phyloP scores from a whole-genome alignment of 2,113 vertebrate genomes.

The Chunga burmeisteri region DNA sequence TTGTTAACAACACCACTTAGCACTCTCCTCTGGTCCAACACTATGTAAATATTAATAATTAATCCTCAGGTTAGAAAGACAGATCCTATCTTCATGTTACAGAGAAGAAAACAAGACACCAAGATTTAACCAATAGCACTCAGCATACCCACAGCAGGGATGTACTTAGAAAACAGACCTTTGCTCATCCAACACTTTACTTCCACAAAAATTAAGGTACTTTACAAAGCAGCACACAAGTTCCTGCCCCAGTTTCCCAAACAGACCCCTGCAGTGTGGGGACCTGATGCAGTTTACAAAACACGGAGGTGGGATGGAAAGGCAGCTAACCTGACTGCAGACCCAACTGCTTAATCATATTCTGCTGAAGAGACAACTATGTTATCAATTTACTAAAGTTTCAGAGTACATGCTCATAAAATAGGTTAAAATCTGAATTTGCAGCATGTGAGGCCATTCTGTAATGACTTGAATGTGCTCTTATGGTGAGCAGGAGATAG shows the following conservation, averaged over 20 bases:
- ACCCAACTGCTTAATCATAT: not conserved
- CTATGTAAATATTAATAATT: slow-evolving; percentile 37
- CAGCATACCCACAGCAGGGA: not conserved
- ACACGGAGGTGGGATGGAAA: accelerated
- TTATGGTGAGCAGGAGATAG: accelerated
- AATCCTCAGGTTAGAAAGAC: slow-evolving; percentile 20
- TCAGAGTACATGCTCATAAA: not conserved
- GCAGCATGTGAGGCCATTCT: not conserved
- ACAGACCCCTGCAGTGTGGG: not conserved
- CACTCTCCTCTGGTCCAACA: not conserved
- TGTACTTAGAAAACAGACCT: not conserved
- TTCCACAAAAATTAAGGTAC: not conserved
- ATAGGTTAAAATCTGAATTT: not conserved
- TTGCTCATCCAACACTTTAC: not conserved
- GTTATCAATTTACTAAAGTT: not conserved
- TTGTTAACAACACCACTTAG: not conserved
- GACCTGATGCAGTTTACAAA: not conserved
- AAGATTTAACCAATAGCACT: not conserved
- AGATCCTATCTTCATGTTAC: not conserved
- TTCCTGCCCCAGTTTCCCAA: not conserved
- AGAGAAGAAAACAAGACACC: not conserved
- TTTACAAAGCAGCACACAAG: not conserved
- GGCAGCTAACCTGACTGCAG: not conserved
- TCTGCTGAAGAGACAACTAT: accelerated
- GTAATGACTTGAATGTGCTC: not conserved